phyloP scores from a whole-genome alignment of 2,888 invertebrate species.

The Autographa gamma region DNA sequence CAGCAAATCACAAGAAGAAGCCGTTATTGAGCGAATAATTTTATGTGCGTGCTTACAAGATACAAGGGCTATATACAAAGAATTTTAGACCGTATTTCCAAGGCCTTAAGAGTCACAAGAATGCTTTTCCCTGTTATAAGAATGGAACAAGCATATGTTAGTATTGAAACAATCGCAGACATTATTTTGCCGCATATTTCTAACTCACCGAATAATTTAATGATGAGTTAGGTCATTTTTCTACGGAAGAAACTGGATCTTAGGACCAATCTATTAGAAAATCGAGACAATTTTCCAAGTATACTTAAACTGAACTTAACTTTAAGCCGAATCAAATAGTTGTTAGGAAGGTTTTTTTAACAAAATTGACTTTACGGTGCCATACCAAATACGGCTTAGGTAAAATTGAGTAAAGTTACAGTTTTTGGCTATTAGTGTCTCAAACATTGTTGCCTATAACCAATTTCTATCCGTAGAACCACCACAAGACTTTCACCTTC shows the following conservation, averaged over 20 bases:
- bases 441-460: no score
- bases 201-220: slow-evolving; percentile 24
- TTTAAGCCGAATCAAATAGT: no score
- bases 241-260: slow-evolving; percentile 53
- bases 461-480: slow-evolving; percentile 44
- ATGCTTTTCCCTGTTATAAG: slow-evolving; percentile 28
- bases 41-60: slow-evolving; percentile 80
- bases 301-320: no score
- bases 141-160: slow-evolving; percentile 36
- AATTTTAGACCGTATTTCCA: slow-evolving; percentile 68
- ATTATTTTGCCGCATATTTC: slow-evolving; percentile 12
- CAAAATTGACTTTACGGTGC: no score
- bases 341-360: no score
- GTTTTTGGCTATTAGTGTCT: no score
- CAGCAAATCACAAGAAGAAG: slow-evolving; percentile 86
- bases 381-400: no score
- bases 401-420: no score
- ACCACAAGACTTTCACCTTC: slow-evolving; percentile 16
- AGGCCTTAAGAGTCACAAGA: slow-evolving; percentile 63
- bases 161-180: slow-evolving; percentile 20
- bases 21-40: slow-evolving; percentile 77
- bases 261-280: no score
- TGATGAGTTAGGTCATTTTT: slow-evolving; percentile 20
- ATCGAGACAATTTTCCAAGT: no score
- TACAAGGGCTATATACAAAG: slow-evolving; percentile 66